These are phyloP conservation scores for Gymnorhina tibicen DNA, from an alignment of 2,113 vertebrate species.

Conservation along the genomic window DNA sequence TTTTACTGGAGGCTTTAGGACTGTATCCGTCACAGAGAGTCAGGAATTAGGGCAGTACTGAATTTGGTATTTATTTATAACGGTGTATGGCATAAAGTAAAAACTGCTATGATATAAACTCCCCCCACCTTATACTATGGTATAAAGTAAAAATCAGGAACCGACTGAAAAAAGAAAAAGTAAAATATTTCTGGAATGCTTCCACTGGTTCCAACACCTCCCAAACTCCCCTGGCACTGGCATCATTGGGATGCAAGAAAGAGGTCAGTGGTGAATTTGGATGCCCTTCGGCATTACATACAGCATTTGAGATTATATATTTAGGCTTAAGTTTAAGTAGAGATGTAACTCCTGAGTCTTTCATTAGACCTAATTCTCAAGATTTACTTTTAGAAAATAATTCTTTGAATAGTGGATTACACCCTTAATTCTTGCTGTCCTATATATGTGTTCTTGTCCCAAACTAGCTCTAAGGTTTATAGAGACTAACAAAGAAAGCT, in stretches of 20 bases:
- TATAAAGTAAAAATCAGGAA: neutral
- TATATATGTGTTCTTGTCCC: neutral
- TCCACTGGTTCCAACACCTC: neutral
- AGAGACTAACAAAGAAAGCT: neutral
- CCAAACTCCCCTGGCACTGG: neutral
- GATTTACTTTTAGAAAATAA: neutral
- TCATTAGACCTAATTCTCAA: neutral
- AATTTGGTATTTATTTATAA: neutral
- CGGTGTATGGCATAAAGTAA: neutral
- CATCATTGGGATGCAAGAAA: neutral
- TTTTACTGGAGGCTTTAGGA: neutral
- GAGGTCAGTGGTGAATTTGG: rapidly evolving
- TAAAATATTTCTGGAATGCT: neutral
- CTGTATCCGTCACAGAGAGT: neutral
- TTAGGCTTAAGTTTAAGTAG: neutral
- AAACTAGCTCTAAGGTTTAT: neutral
- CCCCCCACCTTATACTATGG: neutral
- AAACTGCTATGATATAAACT: neutral
- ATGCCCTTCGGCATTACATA: neutral
- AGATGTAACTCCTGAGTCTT: rapidly evolving
- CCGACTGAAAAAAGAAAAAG: neutral
- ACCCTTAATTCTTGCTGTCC: neutral
- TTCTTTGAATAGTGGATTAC: neutral
- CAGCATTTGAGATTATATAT: neutral
- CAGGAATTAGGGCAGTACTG: neutral